Conservation (phyloP, 2,797 vertebrate genomes). For the Emydoidea blandingii region DNA sequence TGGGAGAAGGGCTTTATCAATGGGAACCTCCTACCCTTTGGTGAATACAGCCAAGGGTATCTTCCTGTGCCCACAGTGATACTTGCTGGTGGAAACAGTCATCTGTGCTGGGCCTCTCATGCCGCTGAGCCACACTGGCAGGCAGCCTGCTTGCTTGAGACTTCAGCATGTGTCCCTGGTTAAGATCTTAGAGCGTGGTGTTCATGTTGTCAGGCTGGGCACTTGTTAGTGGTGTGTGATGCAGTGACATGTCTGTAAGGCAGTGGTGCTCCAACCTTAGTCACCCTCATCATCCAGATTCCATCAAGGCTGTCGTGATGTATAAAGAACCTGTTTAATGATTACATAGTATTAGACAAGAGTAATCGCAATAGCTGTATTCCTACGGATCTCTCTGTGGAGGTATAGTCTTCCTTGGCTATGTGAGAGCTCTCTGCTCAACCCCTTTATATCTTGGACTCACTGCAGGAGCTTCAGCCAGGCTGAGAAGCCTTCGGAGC, state of each 20-base stretch:
- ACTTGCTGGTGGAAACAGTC: not conserved
- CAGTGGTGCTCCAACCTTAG: not conserved
- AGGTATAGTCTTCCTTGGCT: not conserved
- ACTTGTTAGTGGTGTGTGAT: not conserved
- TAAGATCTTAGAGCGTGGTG: not conserved
- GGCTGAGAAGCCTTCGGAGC: not conserved
- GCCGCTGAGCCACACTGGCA: not conserved
- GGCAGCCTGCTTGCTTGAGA: not conserved
- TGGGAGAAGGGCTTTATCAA: not conserved
- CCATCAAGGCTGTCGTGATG: too few relatives aligned
- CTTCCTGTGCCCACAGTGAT: not conserved
- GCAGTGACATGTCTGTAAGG: not conserved
- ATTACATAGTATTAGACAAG: not conserved
- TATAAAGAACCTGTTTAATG: not conserved
- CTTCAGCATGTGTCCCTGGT: not conserved
- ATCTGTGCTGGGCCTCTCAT: not conserved
- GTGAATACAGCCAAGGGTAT: accelerated
- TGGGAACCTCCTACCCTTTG: not conserved
- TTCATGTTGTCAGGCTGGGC: not conserved
- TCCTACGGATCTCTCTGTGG: not conserved
- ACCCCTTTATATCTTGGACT: not conserved
- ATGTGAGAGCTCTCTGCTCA: not conserved
- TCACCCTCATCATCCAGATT: too few relatives aligned
- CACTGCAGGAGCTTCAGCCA: not conserved
- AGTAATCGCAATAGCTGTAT: not conserved